Evolutionary conservation across 1,140 invertebrate species (phyloP).

Genomic region (Drepana arcuata): DNA sequence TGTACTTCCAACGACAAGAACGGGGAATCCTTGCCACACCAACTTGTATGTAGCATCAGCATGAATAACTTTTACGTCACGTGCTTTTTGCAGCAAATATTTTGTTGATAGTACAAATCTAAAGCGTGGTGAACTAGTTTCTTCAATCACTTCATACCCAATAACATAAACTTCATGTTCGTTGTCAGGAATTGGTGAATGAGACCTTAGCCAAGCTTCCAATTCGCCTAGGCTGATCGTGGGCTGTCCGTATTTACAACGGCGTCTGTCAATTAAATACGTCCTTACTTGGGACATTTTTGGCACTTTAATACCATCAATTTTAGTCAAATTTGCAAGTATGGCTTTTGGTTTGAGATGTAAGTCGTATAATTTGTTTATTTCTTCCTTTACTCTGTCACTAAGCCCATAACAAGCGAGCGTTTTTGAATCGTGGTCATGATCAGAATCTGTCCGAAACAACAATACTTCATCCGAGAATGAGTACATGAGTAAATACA

Average conservation of each 20-base stretch:
- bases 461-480: constrained; percentile 1
- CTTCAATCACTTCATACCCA: constrained; percentile 6
- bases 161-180: constrained; percentile 13
- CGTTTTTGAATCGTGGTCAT: constrained; percentile 1
- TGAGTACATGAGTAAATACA: constrained; percentile 4
- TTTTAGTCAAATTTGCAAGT: constrained; percentile 4
- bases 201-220: constrained; percentile 4
- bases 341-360: constrained; percentile 11
- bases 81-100: constrained; percentile 8
- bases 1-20: constrained; percentile 17
- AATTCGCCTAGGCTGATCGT: constrained; percentile 13
- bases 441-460: constrained; percentile 1
- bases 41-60: constrained; percentile 23
- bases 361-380: constrained; percentile 10
- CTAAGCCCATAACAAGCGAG: constrained; percentile 1
- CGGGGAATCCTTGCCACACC: constrained; percentile 24
- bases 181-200: constrained; percentile 11
- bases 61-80: constrained; percentile 8
- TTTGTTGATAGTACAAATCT: constrained; percentile 16
- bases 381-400: constrained; percentile 7
- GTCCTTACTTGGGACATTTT: constrained; percentile 14
- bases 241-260: constrained; percentile 1
- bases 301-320: constrained; percentile 6
- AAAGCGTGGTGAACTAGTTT: constrained; percentile 2
- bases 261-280: constrained; percentile 10